phyloP scores from a whole-genome alignment of 2,113 vertebrate species.

The Craseonycteris thonglongyai region DNA sequence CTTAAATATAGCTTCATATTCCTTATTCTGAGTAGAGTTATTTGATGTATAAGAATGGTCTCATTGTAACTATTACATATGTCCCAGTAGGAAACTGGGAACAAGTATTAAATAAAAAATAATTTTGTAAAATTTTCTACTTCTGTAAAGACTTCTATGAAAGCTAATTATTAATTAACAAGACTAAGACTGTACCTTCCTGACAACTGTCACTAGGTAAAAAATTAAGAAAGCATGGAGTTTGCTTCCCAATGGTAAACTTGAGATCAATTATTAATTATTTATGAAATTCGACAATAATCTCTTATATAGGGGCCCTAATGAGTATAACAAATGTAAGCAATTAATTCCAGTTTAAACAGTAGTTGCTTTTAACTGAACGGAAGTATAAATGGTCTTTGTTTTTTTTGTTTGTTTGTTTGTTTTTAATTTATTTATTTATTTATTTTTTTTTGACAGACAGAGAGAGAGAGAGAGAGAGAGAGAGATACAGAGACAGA shows the following conservation, averaged over 20 bases:
- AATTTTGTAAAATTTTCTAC: neutral
- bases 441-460: too few relatives aligned
- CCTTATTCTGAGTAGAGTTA: neutral
- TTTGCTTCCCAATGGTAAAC: neutral
- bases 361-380: neutral
- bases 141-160: neutral
- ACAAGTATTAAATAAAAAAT: neutral
- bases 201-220: neutral
- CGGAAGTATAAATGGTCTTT: slow-evolving; percentile 14
- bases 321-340: neutral
- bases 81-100: neutral
- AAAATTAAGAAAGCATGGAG: neutral
- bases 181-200: neutral
- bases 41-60: neutral
- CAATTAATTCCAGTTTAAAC: neutral
- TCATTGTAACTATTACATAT: neutral
- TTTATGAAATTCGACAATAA: slow-evolving; percentile 27
- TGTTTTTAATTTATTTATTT: too few relatives aligned
- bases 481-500: too few relatives aligned
- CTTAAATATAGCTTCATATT: neutral
- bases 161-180: neutral
- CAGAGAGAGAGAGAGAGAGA: too few relatives aligned
- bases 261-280: neutral
- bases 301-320: neutral
- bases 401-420: too few relatives aligned